Conservation (phyloP, 2,113 vertebrate genomes). For the Corydoras sp. region DNA sequence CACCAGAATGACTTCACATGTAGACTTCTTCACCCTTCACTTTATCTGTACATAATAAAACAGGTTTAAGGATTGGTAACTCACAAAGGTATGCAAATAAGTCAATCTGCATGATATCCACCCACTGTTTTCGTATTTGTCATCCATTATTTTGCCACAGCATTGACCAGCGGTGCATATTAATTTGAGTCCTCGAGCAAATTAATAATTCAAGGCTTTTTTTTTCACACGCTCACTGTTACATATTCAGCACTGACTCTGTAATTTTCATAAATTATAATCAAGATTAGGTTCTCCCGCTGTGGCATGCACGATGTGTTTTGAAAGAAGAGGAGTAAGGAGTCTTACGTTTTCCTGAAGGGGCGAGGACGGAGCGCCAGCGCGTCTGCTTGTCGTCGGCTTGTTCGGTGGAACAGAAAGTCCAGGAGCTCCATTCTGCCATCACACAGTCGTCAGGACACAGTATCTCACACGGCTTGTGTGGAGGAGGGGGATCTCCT, state of each 20-base stretch:
- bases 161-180: constrained; percentile 18
- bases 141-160: constrained; percentile 18
- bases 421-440: constrained; percentile 73
- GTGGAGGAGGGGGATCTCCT: constrained; percentile 52
- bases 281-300: constrained; percentile 5
- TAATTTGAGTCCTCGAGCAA: constrained; percentile 23
- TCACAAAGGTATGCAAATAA: constrained; percentile 20
- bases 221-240: constrained; percentile 4
- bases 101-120: constrained; percentile 22
- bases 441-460: constrained; percentile 74
- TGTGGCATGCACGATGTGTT: constrained; percentile 12
- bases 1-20: neutral
- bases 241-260: neutral
- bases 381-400: constrained; percentile 72
- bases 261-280: constrained; percentile 11
- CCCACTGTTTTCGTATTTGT: constrained; percentile 14
- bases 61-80: constrained; percentile 7
- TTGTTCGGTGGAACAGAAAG: constrained; percentile 70
- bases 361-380: constrained; percentile 67
- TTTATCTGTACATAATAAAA: neutral
- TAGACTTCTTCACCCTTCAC: neutral
- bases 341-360: constrained; percentile 70
- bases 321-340: neutral
- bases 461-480: constrained; percentile 65
- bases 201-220: constrained; percentile 23